Evolutionary conservation across 1,140 invertebrate species (phyloP), one percentile per base, ranked within the genome.

Genomic region (Tribolium madens): DNA sequence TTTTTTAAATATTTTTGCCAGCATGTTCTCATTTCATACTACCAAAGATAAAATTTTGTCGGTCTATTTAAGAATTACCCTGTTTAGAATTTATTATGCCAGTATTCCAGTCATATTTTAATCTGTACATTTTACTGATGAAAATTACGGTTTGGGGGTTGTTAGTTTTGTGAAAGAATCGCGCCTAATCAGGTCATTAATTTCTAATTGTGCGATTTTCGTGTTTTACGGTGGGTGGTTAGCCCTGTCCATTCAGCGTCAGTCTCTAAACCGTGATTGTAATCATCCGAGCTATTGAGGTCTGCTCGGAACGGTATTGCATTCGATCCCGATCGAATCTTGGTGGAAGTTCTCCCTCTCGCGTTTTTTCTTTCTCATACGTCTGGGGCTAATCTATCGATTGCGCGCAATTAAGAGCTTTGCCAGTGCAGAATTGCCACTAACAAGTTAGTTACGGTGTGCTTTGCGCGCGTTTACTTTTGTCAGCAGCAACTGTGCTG

Each of bases 391-490:
- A 57, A 57, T 57, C 52, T 18, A 57, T 57, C 52, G 52, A 21
- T 21, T 33, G 21, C 57, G 21, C 57, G 21, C 57, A 64, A 64
- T 64, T 64, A 64, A 33, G 21, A 64, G 57, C 57, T 2, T 57
- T 21, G 52, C 52, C 17, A 21, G 52, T n/a, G 57, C 26, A 33
- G 57, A 64, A 64, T 64, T 64, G 57, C 57, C 57, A 64, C 57
- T 64, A 64, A 64, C 57, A 64, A 64, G 57, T 64, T 64, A 64
- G 57, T 64, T 64, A 64, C 57, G 57, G 57, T 33, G 57, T 12
- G 57, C 26, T 64, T 64, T n/a, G n/a, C n/a, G 17, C 52, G 21
- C 42, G 76, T 77, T 77, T 77, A 73, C 76, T 77, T 77, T 72
- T 72, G 46, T 50, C 46, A 72, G 46, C 46, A 52, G n/a, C 64